Conservation (phyloP, 2,888 invertebrate genomes). For the Plemyria rubiginata region DNA sequence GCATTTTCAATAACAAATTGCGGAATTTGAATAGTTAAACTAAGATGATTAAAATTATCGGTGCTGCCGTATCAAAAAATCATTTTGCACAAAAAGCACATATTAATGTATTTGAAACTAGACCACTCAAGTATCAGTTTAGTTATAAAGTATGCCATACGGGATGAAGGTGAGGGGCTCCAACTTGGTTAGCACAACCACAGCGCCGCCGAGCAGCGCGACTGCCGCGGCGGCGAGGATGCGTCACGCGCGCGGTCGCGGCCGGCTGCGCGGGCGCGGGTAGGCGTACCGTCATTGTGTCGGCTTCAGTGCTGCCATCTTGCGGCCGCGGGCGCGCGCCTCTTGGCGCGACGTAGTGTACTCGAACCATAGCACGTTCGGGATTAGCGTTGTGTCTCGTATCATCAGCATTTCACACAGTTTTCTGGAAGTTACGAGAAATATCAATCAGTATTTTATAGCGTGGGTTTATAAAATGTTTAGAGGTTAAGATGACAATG, state of each 20-base stretch:
- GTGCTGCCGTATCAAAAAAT: too few species aligned
- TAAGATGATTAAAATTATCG: too few species aligned
- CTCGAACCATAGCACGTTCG: conserved; percentile 97
- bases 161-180: conserved; percentile 55
- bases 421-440: conserved; percentile 86
- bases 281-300: conserved; percentile 90
- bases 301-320: conserved; percentile 91
- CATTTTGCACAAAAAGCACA: too few species aligned
- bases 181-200: conserved; percentile 57
- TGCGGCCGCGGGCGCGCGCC: conserved; percentile 91
- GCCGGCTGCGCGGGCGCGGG: conserved; percentile 49
- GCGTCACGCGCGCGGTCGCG: conserved; percentile 82
- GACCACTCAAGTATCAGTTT: too few species aligned
- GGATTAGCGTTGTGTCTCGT: conserved; percentile 95
- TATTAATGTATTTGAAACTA: too few species aligned
- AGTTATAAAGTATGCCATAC: conserved; percentile 37
- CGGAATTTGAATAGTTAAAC: too few species aligned
- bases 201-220: conserved; percentile 66
- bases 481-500: too few species aligned
- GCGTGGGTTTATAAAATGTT: too few species aligned
- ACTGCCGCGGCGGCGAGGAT: conserved; percentile 69
- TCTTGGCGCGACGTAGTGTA: conserved; percentile 95
- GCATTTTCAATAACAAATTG: too few species aligned
- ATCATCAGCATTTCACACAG: conserved; percentile 93
- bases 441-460: neutral